Evolutionary conservation across 2,113 vertebrate species (phyloP), one percentile per base, ranked within the genome.

Genomic region (Stercorarius parasiticus): DNA sequence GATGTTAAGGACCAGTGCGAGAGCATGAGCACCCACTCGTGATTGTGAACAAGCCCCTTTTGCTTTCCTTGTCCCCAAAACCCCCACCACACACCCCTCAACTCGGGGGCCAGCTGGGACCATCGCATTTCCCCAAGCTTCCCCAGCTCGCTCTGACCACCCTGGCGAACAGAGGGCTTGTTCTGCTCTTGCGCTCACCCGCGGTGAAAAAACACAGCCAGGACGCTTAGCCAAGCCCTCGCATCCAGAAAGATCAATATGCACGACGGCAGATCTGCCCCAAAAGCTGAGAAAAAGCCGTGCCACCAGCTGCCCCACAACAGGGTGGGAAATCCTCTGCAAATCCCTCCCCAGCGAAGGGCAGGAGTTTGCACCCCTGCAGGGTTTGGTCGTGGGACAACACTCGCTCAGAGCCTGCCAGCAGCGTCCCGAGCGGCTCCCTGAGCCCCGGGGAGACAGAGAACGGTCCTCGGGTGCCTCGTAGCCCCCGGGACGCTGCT

Each of bases 391-490:
- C 15, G 23, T 6, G 10, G 65, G 64, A 22, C 18, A 11, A 20
- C 3, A 8, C 34, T 59, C 11, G 25, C 50, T 12, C 23, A 1
- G 64, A 36, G 8, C 27, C 64, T 22, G 32, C 38, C 85, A 64
- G 50, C 78, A 66, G 20, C 0, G 0, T 13, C 30, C 40, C 30
- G 27, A 4, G 30, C 47, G 38, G n/a, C 50, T 49, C 55, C 16
- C 10, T 43, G n/a, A 20, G 56, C 47, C 25, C 52, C 3, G 0
- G 7, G 2, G 22, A 52, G 45, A 47, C 6, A 20, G 42, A 19
- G 6, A 13, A 36, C 1, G 0, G 13, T 30, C 34, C 53, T 27
- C 1, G 0, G 45, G 21, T 62, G 40, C 34, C 61, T 10, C 20
- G 2, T 0, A 30, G 59, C 32, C 43, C 45, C 52, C 1, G 1